Evolutionary conservation across 2,888 invertebrate species (phyloP).

Genomic region (Xylota segnis): DNA sequence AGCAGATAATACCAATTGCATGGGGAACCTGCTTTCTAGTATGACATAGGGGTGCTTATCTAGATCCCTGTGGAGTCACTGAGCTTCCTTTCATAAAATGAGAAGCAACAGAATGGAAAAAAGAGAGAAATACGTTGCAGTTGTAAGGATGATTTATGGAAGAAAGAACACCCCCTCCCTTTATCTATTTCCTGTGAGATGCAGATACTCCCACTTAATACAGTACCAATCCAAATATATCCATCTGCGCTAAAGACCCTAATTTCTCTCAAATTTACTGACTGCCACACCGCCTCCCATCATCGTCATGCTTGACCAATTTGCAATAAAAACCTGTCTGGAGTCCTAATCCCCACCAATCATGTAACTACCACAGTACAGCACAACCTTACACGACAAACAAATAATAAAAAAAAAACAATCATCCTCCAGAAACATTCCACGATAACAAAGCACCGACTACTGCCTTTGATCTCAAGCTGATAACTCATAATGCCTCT

Average conservation of each 20-base stretch:
- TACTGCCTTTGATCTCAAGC: slow-evolving; percentile 49
- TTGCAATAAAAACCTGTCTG: slow-evolving; percentile 44
- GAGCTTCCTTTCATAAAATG: no score
- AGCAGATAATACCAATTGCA: no score
- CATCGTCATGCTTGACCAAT: slow-evolving; percentile 20
- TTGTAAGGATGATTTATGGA: no score
- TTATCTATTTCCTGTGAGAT: no score
- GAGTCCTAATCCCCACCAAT: slow-evolving; percentile 11
- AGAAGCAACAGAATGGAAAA: no score
- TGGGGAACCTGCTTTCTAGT: no score
- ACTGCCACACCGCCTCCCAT: neutral
- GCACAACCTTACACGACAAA: slow-evolving; percentile 2
- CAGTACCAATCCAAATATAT: neutral
- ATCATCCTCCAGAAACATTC: neutral
- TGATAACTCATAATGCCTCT: slow-evolving; percentile 63
- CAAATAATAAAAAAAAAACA: neutral
- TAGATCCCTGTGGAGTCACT: no score
- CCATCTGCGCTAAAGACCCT: no score
- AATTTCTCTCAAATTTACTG: neutral
- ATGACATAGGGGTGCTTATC: no score
- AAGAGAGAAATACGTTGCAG: no score
- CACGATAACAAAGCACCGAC: slow-evolving; percentile 15
- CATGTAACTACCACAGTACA: slow-evolving; percentile 13
- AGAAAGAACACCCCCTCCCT: no score
- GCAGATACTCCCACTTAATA: no score